Base-by-base conservation (phyloP, 2,113 vertebrate species). In the Sitta europaea region DNA sequence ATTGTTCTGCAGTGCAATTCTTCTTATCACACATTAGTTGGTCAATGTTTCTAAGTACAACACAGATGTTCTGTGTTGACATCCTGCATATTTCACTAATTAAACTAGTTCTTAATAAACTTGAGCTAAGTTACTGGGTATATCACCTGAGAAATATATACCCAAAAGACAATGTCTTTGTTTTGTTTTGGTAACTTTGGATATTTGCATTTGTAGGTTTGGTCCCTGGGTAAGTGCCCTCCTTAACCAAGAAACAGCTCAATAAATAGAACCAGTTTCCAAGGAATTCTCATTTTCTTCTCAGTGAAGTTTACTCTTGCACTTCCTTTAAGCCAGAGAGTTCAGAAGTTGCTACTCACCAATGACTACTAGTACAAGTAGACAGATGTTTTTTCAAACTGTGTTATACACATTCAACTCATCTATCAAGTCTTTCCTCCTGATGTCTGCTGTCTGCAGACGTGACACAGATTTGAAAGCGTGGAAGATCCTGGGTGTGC, bases 1-100 rank as follows among this genome's bases (percentile, higher is more conserved):
- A 24, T 27, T 75, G 13, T 5, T 88, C 53, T 48, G 42, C 66
- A 68, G 22, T 8, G 25, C 18, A 29, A 12, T 14, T 79, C 22
- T 36, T 48, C 45, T 79, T 58, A 27, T 8, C 0, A 1, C 14
- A 67, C 12, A 16, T 29, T 25, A 1, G 0, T 22, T 35, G 66
- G 42, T 40, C 24, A 23, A 10, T 17, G 35, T 36, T 80, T 33
- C 29, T 25, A 62, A 78, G 25, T 10, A 55, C 21, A 68, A 18
- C n/a, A 61, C 14, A 42, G 33, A 63, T 35, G 29, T 42, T 27
- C 24, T 12, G 11, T 28, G 47, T 28, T 53, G 36, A 53, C 31
- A n/a, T 62, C 36, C 29, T 20, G 24, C 23, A 50, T 42, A 50
- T 42, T 84, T 63, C 51, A 72, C 42, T 70, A 22, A 73, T 24